Evolutionary conservation across 2,797 vertebrate genomes (phyloP).

Genomic region (Enteromius paludinosus): DNA sequence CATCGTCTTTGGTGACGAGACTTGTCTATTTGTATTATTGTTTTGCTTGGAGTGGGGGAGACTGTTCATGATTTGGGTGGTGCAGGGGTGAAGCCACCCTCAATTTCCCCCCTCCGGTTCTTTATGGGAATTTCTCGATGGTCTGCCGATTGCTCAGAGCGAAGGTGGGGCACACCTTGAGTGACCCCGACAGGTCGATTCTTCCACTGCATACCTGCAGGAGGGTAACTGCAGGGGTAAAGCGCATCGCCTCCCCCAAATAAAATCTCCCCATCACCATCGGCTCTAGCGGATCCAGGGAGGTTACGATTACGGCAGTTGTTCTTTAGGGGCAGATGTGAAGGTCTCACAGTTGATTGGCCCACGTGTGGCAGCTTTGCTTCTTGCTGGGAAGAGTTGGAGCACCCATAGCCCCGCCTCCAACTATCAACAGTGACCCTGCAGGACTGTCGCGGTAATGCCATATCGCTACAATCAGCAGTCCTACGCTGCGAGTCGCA

Average conservation of each 20-base stretch:
- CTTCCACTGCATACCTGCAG: slow-evolving; percentile 50
- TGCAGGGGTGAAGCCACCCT: slow-evolving; percentile 31
- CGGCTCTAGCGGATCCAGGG: not conserved
- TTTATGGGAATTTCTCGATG: slow-evolving; percentile 42
- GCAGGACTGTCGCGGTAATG: not conserved
- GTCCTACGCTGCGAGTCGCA: slow-evolving; percentile 68
- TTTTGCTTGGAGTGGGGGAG: not conserved
- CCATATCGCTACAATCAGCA: not conserved
- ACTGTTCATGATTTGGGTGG: slow-evolving; percentile 27
- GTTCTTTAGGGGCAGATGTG: slow-evolving; percentile 56
- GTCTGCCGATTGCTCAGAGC: slow-evolving; percentile 41
- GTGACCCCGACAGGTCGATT: slow-evolving; percentile 58
- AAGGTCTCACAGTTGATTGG: slow-evolving; percentile 48
- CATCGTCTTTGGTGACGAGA: slow-evolving; percentile 50
- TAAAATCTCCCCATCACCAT: slow-evolving; percentile 27
- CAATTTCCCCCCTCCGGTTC: slow-evolving; percentile 40
- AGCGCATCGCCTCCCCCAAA: slow-evolving; percentile 24
- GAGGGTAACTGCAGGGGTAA: slow-evolving; percentile 48
- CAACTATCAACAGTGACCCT: slow-evolving; percentile 20
- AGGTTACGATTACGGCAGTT: slow-evolving; percentile 34
- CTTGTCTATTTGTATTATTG: slow-evolving; percentile 6
- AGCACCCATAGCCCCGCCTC: slow-evolving; percentile 22
- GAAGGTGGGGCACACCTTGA: slow-evolving; percentile 56
- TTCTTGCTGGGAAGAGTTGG: slow-evolving; percentile 37
- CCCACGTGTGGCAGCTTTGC: slow-evolving; percentile 14